Percentiles rank a stretch among this genome's conserved stretches.
phyloP scores from a whole-genome alignment of 2,113 vertebrate genomes.

The Pelmatolapia mariae region DNA sequence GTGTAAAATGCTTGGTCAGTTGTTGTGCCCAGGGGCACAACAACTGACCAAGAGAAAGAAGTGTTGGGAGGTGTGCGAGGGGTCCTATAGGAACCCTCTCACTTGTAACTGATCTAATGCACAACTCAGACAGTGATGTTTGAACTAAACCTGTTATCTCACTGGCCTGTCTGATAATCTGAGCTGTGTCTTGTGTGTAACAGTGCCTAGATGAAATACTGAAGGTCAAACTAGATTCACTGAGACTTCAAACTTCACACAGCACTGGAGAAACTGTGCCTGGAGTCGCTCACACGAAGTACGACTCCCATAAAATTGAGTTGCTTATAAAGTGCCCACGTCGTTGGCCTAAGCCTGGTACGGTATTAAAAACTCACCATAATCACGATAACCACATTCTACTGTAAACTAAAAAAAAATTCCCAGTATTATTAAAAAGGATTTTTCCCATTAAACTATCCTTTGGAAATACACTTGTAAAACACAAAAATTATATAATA shows the following conservation, averaged over 20 bases:
- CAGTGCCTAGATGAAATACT: background rate
- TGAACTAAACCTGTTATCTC: background rate
- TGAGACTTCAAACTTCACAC: background rate
- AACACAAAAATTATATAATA: background rate
- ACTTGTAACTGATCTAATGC: background rate
- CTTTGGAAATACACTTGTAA: background rate
- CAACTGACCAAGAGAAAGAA: background rate
- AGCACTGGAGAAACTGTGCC: background rate
- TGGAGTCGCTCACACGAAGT: background rate
- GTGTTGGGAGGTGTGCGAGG: background rate
- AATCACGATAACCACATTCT: background rate
- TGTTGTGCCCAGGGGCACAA: background rate
- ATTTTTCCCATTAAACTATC: background rate
- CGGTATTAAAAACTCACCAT: background rate
- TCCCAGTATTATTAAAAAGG: background rate
- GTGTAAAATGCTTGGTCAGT: background rate
- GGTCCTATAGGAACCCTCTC: background rate
- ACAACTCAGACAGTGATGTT: background rate
- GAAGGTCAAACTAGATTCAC: background rate
- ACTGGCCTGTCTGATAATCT: background rate
- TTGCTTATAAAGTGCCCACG: background rate
- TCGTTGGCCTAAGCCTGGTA: background rate
- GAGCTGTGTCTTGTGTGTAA: background rate
- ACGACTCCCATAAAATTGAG: background rate
- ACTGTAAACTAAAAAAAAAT: background rate